These are phyloP conservation scores for Drosophila robusta DNA, from an alignment of 2,888 invertebrate species.

Conservation along the genomic window DNA sequence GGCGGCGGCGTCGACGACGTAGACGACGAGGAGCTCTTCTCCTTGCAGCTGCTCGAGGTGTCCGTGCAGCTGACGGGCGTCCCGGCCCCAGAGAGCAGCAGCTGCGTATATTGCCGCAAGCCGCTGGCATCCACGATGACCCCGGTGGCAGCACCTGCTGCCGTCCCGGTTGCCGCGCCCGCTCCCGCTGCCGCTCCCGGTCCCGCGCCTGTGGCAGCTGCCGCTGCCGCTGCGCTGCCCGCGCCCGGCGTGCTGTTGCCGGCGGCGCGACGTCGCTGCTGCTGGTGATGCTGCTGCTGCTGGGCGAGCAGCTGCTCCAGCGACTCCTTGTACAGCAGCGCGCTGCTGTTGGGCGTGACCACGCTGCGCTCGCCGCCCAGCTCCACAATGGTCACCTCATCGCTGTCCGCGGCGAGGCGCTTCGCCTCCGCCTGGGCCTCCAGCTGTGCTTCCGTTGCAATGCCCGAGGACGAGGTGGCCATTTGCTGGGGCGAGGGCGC, in stretches of 20 bases:
- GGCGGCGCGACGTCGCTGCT: slow-evolving; percentile 62
- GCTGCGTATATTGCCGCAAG: slow-evolving; percentile 80
- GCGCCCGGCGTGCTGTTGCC: slow-evolving; percentile 71
- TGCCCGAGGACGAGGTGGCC: slow-evolving; percentile 59
- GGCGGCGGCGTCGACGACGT: slow-evolving; percentile 85
- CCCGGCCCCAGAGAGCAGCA: slow-evolving; percentile 71
- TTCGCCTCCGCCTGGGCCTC: slow-evolving; percentile 34
- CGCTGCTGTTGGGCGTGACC: slow-evolving; percentile 58
- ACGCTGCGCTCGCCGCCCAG: slow-evolving; percentile 55
- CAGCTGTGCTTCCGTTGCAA: slow-evolving; percentile 42
- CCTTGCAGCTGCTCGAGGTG: slow-evolving; percentile 84
- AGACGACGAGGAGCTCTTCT: slow-evolving; percentile 85
- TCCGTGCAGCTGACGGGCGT: slow-evolving; percentile 81
- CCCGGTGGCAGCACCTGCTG: slow-evolving; percentile 25
- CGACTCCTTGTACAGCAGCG: slow-evolving; percentile 69
- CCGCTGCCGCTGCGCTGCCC: slow-evolving; percentile 22
- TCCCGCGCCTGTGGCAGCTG: slow-evolving; percentile 1
- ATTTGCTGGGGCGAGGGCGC: slow-evolving; percentile 81
- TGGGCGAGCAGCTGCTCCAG: slow-evolving; percentile 66
- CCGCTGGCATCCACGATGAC: slow-evolving; percentile 77
- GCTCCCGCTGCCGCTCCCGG: slow-evolving; percentile 11
- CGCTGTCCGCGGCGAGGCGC: slow-evolving; percentile 53
- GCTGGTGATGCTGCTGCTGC: slow-evolving; percentile 46
- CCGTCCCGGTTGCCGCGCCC: slow-evolving; percentile 1
- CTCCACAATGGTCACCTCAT: slow-evolving; percentile 65